These are phyloP conservation scores for Sterna hirundo DNA, from an alignment of 2,113 vertebrate species.

Conservation along the genomic window DNA sequence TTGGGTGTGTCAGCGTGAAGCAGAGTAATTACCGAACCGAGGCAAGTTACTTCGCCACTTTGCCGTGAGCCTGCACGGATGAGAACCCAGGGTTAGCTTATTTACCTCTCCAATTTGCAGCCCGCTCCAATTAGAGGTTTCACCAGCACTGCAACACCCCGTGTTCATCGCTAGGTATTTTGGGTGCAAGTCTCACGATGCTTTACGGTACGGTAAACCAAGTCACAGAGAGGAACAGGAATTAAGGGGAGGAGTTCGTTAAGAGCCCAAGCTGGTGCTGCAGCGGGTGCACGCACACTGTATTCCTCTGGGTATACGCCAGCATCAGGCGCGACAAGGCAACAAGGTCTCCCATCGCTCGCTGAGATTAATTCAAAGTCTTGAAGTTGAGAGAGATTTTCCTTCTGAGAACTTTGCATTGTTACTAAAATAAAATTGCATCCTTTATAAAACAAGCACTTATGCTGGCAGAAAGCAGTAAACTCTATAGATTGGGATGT, in stretches of 20 bases:
- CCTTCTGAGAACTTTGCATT: not conserved
- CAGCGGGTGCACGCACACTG: not conserved
- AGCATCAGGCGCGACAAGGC: not conserved
- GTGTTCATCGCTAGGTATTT: not conserved
- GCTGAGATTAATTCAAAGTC: not conserved
- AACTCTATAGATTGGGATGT: not conserved
- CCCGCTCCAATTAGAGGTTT: not conserved
- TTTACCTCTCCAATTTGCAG: not conserved
- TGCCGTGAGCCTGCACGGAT: not conserved
- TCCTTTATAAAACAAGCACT: not conserved
- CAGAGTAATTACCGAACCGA: not conserved
- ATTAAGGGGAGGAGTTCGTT: not conserved
- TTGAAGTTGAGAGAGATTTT: not conserved
- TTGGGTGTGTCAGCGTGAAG: not conserved
- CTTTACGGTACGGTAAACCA: not conserved
- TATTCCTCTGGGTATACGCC: not conserved
- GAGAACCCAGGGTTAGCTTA: not conserved
- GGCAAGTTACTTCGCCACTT: not conserved
- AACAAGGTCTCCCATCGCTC: not conserved
- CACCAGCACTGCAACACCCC: not conserved
- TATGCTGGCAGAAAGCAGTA: not conserved
- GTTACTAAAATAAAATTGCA: not conserved
- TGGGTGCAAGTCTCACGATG: not conserved
- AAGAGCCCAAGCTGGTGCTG: not conserved
- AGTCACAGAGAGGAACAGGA: not conserved